Base-by-base conservation (phyloP, 2,113 vertebrate species). In the Tupaia tana region DNA sequence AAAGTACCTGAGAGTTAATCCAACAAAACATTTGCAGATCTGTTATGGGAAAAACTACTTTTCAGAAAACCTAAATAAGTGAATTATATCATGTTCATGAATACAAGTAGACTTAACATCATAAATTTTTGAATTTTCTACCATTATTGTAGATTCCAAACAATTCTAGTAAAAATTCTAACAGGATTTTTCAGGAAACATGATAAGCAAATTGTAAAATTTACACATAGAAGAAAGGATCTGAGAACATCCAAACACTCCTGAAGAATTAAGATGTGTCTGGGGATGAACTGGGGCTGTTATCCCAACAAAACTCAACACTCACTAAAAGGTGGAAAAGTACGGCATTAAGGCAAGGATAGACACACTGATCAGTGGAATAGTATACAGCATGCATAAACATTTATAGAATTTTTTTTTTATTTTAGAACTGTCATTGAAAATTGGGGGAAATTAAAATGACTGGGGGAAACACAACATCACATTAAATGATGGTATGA, bases 191-290 rank as follows among this genome's bases (percentile, higher is more conserved):
- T 79, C 31, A 84, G 78, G 78, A 95, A 86, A 34, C 19, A 29
- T 87, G 16, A 88, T 14, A 52, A 75, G 78, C 10, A 80, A 67
- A 81, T 71, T 87, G 67, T 81, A 73, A 96, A 94, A 52, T 69
- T 83, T 78, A 63, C 12, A 74, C 4, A 22, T 18, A 81, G 90
- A 11, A 8, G 29, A 64, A 83, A 87, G 74, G 20, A 4, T 24
- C 54, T 13, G 52, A 87, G 78, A 89, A 64, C n/a, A 58, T 54
- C 15, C 9, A 82, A 29, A 86, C 2, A 54, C 15, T 78, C 8
- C 75, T 58, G 58, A 94, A 74, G 61, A 81, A 87, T 64, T 66
- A 27, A 80, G 73, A 34, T 82, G 59, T 69, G 24, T 74, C 25
- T 78, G 10, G 43, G 19, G 63, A 69, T 31, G 29, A 56, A 1